Evolutionary conservation across 1,140 invertebrate species (phyloP), one percentile per base, ranked within the genome.

Genomic region (Zaprionus lachaisei): DNA sequence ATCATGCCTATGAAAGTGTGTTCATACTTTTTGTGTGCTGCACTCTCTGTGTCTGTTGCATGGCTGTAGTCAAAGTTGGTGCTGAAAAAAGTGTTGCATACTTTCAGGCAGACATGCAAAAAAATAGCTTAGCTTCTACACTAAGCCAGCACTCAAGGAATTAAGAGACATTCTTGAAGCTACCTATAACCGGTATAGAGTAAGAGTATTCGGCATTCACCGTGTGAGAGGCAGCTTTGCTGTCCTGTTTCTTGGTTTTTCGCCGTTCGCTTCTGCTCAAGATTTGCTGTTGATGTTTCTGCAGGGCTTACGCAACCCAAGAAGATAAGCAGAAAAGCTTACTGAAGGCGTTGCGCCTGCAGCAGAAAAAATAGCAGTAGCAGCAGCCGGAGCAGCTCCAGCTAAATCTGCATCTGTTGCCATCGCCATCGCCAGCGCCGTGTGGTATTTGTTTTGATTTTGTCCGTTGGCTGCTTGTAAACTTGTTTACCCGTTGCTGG

Each of bases 371-470:
- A 24, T 24, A 26, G 24, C 24, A 26, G 24, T 28, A 26, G 38
- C 41, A 22, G 5, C 34, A 26, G 24, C 24, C 4, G 24, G 28
- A 26, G 38, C 41, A 22, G 5, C 34, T 34, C 2, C 54, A 69
- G 67, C 24, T 67, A 34, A 28, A 51, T 58, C 70, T 69, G 65
- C 66, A 68, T 56, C 47, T 63, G 65, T 28, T 17, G 17, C 51
- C 55, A 4, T 38, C 14, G 55, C 55, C 34, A 6, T 38, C 26
- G 28, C 37, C 65, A 58, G 17, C 28, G 80, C 77, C 64, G 41
- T 83, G 61, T 77, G 77, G 62, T 80, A 77, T 80, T 83, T 84
- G 81, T 83, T 83, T 83, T 83, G 76, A 83, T 83, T 72, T 83
- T 63, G 51, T 79, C 63, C 66, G 37, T 68, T 68, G 55, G 20